Percentiles rank a stretch among this genome's conserved stretches.
phyloP scores from a whole-genome alignment of 2,797 vertebrate species.

The Eremophila alpestris region DNA sequence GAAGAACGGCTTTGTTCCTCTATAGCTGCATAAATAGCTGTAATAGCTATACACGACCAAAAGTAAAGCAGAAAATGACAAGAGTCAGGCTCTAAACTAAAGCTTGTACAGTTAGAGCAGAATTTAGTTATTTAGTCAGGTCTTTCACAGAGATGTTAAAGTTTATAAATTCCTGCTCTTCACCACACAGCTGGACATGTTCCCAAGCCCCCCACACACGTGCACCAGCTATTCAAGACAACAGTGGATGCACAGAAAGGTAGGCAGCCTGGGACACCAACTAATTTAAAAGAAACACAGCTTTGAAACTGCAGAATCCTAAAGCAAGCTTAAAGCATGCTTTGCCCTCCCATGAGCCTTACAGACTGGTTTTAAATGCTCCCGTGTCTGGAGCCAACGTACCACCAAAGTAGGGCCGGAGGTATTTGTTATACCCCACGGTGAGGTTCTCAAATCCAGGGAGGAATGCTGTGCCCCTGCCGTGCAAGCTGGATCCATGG shows the following conservation, averaged over 20 bases:
- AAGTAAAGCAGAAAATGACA: neutral
- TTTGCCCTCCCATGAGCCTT: neutral
- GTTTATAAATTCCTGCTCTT: neutral
- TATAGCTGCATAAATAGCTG: neutral
- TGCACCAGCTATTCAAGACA: neutral
- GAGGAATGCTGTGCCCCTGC: constrained; percentile 46
- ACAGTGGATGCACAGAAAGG: neutral
- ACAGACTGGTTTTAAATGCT: neutral
- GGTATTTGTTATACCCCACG: constrained; percentile 89
- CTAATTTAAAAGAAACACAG: neutral
- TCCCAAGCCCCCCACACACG: rapidly evolving
- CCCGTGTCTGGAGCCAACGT: neutral
- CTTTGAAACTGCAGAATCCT: neutral
- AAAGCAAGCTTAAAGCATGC: neutral
- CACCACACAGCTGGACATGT: neutral
- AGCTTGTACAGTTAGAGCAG: neutral
- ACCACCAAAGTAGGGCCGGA: constrained; percentile 90
- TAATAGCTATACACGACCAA: neutral
- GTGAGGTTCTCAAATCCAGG: constrained; percentile 90
- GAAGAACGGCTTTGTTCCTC: neutral
- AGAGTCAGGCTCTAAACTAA: neutral
- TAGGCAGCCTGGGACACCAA: neutral
- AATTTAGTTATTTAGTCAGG: neutral
- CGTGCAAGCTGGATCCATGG: neutral
- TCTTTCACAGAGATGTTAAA: neutral